A percentile compares a stretch with the other conserved stretches of the same genome.
These are phyloP conservation scores for Myrmophylax atrothorax DNA, from an alignment of 2,113 vertebrate genomes.

Conservation along the genomic window DNA sequence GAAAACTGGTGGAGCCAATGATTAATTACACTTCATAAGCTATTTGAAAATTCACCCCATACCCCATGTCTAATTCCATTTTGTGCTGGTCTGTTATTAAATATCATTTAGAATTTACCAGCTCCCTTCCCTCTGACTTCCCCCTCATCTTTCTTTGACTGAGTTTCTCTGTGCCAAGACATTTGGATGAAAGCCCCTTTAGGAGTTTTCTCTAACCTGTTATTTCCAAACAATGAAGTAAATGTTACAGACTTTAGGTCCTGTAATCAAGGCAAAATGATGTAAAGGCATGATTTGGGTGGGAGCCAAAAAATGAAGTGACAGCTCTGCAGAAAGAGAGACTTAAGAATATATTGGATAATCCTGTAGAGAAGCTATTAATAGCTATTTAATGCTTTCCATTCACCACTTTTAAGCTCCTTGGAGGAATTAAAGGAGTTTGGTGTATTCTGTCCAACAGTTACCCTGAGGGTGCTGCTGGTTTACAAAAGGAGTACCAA, in stretches of 20 bases:
- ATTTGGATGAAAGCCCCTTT: not conserved
- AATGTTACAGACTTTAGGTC: not conserved
- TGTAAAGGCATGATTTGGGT: not conserved
- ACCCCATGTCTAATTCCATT: not conserved
- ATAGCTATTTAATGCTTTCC: not conserved
- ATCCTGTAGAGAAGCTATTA: not conserved
- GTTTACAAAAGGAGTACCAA: not conserved
- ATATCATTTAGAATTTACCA: not conserved
- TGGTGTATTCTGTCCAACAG: not conserved
- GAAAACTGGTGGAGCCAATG: not conserved
- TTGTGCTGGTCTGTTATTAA: slow-evolving; percentile 12
- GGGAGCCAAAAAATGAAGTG: not conserved
- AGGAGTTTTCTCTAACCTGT: not conserved
- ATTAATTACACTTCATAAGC: slow-evolving; percentile 2
- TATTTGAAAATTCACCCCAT: not conserved
- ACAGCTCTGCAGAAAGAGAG: not conserved
- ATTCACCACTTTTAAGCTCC: not conserved
- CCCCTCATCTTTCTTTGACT: not conserved
- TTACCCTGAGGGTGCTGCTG: not conserved
- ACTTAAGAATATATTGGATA: not conserved
- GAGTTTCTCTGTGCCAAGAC: not conserved
- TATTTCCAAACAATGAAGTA: slow-evolving; percentile 3
- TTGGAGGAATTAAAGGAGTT: not conserved
- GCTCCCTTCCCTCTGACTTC: not conserved
- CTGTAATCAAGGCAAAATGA: not conserved